Conservation (phyloP, 2,888 invertebrate species). For the Cephus runcator region DNA sequence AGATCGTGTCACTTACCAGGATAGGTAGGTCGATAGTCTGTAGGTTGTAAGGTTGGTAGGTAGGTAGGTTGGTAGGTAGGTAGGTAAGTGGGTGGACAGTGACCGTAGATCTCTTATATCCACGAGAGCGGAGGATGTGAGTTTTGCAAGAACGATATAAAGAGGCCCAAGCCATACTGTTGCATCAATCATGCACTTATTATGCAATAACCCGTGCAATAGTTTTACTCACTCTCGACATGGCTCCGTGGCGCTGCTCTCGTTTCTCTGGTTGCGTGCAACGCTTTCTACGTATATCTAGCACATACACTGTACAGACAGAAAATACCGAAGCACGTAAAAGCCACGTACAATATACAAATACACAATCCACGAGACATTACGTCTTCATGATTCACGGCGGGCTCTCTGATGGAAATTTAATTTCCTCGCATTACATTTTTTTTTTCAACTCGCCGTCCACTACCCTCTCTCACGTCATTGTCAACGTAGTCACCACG, state of each 20-base stretch:
- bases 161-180: conserved; percentile 2
- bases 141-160: background rate
- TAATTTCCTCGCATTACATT: conserved; percentile 38
- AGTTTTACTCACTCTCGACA: conserved; percentile 34
- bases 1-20: background rate
- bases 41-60: background rate
- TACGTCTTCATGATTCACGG: conserved; percentile 49
- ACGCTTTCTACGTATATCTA: conserved; percentile 2
- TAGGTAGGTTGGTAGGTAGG: conserved; percentile 7
- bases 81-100: background rate
- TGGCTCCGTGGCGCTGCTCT: conserved; percentile 9
- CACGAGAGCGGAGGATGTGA: conserved; percentile 5
- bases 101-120: conserved; percentile 2
- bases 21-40: background rate
- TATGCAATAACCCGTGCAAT: conserved; percentile 39
- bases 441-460: background rate
- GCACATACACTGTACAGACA: background rate
- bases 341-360: background rate
- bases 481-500: background rate
- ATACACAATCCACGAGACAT: background rate
- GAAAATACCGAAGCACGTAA: background rate
- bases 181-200: conserved; percentile 41
- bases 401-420: conserved; percentile 50
- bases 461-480: background rate
- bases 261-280: conserved; percentile 20